Percentiles rank a stretch among this genome's conserved stretches.
Conservation (phyloP, 2,113 vertebrate genomes). For the Apus apus region DNA sequence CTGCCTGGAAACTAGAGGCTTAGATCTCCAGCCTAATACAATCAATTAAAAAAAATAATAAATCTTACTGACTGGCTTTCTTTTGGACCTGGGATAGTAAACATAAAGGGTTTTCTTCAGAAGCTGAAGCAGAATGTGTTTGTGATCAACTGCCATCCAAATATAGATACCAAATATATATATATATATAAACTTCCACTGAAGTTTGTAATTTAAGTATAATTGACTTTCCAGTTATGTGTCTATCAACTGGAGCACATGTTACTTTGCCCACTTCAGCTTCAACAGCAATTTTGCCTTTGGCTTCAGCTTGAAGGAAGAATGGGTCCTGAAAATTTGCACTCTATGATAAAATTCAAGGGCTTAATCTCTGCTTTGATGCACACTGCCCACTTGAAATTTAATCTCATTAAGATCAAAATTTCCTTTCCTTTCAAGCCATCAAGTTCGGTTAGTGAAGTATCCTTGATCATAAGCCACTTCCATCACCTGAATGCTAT, state of each 20-base stretch:
- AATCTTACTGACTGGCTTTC: not conserved
- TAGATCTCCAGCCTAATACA: not conserved
- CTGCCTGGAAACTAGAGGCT: not conserved
- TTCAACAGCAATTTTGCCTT: not conserved
- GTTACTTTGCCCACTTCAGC: not conserved
- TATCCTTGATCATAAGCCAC: not conserved
- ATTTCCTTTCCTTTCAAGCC: conserved; percentile 20
- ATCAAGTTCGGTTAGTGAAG: conserved; percentile 11
- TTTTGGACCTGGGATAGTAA: not conserved
- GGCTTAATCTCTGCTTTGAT: conserved; percentile 23
- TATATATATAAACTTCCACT: not conserved
- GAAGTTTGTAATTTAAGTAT: not conserved
- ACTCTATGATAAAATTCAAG: not conserved
- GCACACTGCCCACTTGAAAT: not conserved
- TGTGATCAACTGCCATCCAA: not conserved
- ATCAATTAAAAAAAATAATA: not conserved
- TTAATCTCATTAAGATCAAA: conserved; percentile 50
- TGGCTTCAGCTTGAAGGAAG: not conserved
- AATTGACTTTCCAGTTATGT: not conserved
- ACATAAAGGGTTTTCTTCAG: not conserved
- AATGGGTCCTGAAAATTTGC: not conserved
- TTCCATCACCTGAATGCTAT: not conserved
- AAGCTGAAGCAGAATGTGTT: not conserved
- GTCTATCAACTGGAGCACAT: not conserved
- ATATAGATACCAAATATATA: not conserved